Conservation (phyloP, 2,113 vertebrate genomes). For the Rhinoderma darwinii region DNA sequence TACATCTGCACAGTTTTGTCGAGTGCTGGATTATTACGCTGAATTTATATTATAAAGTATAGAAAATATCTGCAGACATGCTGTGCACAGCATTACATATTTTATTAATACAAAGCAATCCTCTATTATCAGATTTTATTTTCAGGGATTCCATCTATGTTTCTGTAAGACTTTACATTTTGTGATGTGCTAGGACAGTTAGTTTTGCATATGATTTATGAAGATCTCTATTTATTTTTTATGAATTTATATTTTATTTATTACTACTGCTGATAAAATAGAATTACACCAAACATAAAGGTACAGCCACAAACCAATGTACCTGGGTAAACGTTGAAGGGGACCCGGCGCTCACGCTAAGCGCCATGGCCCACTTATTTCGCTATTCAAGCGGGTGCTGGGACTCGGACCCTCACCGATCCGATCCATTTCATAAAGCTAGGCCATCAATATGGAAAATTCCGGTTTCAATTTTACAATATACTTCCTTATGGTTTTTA, state of each 20-base stretch:
- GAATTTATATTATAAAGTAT: background rate
- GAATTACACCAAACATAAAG: no score
- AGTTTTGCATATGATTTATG: background rate
- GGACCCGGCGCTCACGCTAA: no score
- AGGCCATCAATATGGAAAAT: no score
- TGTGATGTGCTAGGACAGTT: background rate
- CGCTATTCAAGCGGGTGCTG: no score
- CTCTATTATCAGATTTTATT: background rate
- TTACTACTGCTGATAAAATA: background rate
- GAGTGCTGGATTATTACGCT: background rate
- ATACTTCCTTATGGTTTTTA: no score
- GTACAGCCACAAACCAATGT: no score
- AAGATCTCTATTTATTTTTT: background rate
- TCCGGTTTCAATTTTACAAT: no score
- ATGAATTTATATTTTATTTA: background rate
- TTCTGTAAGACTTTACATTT: background rate
- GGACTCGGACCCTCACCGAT: no score
- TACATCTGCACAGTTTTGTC: background rate
- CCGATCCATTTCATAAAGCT: no score
- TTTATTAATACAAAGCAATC: slow-evolving; percentile 6
- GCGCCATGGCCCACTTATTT: no score
- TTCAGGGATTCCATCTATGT: background rate
- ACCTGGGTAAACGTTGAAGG: no score
- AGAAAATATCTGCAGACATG: background rate
- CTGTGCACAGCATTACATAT: background rate